These are phyloP conservation scores for Ptychobarbus kaznakovi DNA, from an alignment of 2,797 vertebrate species.

Conservation along the genomic window DNA sequence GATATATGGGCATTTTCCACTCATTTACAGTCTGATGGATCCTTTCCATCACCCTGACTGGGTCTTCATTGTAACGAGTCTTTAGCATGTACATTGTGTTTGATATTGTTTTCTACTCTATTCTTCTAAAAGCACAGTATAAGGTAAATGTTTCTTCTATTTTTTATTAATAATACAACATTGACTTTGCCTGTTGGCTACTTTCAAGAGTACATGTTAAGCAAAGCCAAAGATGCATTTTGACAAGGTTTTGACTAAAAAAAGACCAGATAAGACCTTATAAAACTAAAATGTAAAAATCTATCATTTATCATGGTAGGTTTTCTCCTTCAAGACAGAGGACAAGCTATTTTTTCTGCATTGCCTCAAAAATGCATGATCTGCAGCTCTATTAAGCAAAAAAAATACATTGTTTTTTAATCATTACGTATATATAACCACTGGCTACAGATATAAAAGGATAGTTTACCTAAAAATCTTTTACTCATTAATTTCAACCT, in stretches of 20 bases:
- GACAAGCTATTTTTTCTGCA: slow-evolving; percentile 18
- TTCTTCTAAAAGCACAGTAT: not conserved
- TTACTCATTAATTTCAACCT: not conserved
- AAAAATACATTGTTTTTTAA: slow-evolving; percentile 31
- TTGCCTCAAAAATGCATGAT: not conserved
- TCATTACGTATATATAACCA: slow-evolving; percentile 29
- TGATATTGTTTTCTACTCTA: not conserved
- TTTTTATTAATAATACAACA: slow-evolving; percentile 3
- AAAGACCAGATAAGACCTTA: slow-evolving; percentile 9
- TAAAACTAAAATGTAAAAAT: slow-evolving; percentile 5
- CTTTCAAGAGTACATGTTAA: not conserved
- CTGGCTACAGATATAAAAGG: not conserved
- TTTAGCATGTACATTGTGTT: not conserved
- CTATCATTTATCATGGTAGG: slow-evolving; percentile 3
- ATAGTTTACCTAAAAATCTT: not conserved
- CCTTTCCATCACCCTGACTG: not conserved
- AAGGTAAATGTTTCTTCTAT: not conserved
- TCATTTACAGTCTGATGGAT: not conserved
- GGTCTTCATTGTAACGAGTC: not conserved
- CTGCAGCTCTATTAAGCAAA: slow-evolving; percentile 31
- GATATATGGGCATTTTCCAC: not conserved
- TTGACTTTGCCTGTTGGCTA: not conserved
- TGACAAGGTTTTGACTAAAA: not conserved
- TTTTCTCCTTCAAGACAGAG: slow-evolving; percentile 27
- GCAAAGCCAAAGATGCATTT: slow-evolving; percentile 12